Conservation (phyloP, 2,113 vertebrate genomes). For the Ivindomyrus marchei region DNA sequence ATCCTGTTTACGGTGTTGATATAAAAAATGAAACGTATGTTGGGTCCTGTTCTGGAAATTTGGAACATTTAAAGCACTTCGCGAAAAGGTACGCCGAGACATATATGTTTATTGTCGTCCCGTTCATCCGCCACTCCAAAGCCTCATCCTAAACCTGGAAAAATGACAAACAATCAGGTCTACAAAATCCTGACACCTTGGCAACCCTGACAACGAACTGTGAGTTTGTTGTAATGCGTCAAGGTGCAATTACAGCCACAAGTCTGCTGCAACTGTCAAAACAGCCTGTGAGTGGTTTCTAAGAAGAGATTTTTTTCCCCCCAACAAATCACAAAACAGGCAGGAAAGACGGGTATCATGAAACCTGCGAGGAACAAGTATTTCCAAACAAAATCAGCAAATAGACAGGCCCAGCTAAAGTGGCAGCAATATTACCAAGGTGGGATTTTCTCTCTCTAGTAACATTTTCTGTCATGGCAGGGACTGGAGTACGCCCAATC, state of each 20-base stretch:
- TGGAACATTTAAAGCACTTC: background rate
- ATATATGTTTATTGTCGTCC: background rate
- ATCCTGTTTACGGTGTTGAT: background rate
- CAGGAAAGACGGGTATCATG: constrained; percentile 13
- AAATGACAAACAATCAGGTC: constrained; percentile 63
- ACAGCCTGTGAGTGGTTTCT: constrained; percentile 52
- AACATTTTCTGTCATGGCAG: background rate
- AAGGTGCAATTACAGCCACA: constrained; percentile 74
- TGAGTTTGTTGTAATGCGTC: constrained; percentile 76
- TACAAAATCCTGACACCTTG: constrained; percentile 68
- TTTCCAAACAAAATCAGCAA: constrained; percentile 11
- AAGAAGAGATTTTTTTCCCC: background rate
- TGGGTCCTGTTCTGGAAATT: background rate
- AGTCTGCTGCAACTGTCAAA: constrained; percentile 68
- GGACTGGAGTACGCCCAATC: background rate
- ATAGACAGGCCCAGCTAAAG: constrained; percentile 9
- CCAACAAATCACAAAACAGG: constrained; percentile 16
- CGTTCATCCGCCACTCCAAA: background rate
- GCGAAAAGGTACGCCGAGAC: background rate
- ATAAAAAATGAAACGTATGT: background rate
- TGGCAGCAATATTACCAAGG: constrained; percentile 8
- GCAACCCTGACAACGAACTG: constrained; percentile 73
- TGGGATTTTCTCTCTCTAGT: constrained; percentile 1
- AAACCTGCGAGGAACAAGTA: background rate
- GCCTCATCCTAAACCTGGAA: constrained; percentile 57